phyloP scores from a whole-genome alignment of 1,140 invertebrate genomes.

The Thaumatotibia leucotreta region DNA sequence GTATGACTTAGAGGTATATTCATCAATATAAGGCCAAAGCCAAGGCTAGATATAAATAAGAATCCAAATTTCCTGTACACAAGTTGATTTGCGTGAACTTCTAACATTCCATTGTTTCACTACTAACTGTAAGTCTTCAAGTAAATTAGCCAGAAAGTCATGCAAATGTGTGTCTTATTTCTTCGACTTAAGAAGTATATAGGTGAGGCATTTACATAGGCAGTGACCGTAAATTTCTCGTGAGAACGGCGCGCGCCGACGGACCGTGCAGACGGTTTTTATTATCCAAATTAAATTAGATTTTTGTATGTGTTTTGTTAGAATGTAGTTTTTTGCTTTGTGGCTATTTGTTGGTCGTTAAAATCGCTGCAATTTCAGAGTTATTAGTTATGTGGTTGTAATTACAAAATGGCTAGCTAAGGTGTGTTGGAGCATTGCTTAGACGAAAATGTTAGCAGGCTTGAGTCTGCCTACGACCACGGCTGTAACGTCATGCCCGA shows the following conservation, averaged over 20 bases:
- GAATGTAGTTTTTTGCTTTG: background rate
- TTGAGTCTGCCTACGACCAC: too few relatives aligned
- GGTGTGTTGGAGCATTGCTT: background rate
- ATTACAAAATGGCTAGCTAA: background rate
- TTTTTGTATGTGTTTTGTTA: conserved; percentile 15
- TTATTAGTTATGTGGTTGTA: background rate
- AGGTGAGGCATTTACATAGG: conserved; percentile 53
- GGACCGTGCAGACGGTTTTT: conserved; percentile 44
- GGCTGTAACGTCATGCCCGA: too few relatives aligned
- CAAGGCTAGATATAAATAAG: background rate
- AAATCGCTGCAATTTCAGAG: too few relatives aligned
- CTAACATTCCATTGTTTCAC: conserved; percentile 27
- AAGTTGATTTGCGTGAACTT: conserved; percentile 4
- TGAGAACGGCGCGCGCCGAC: conserved; percentile 50
- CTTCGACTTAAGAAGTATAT: background rate
- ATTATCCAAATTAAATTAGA: conserved; percentile 64
- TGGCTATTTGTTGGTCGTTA: conserved; percentile 1
- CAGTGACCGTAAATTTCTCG: conserved; percentile 69
- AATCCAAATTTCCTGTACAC: conserved; percentile 4
- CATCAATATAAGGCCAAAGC: background rate
- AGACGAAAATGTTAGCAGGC: too few relatives aligned
- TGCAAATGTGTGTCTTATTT: conserved; percentile 15
- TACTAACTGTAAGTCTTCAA: conserved; percentile 51
- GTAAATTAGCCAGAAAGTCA: conserved; percentile 52
- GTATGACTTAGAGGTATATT: background rate